Percentiles rank a stretch among this genome's conserved stretches.
These are phyloP conservation scores for Loripinus fragilis DNA, from an alignment of 2,888 invertebrate genomes.

Conservation along the genomic window DNA sequence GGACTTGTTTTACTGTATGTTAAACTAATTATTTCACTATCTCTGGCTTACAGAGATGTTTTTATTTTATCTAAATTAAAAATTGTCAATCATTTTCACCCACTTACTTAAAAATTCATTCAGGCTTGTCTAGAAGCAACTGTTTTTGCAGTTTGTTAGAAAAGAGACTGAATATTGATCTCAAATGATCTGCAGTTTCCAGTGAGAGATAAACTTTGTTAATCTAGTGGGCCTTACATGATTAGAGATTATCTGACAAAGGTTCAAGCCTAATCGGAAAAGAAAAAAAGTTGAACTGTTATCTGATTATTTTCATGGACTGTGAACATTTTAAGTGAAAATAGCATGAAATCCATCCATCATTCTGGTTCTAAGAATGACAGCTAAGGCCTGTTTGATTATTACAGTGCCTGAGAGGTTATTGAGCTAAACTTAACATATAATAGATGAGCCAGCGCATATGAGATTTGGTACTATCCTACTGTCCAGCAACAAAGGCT, in stretches of 20 bases:
- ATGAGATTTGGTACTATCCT: too few relatives aligned
- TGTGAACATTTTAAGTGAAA: constrained; percentile 1
- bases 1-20: background rate
- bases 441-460: too few relatives aligned
- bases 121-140: background rate
- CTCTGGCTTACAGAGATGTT: constrained; percentile 12
- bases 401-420: too few relatives aligned
- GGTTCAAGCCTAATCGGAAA: background rate
- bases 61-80: constrained; percentile 19
- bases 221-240: background rate
- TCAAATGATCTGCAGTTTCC: background rate
- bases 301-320: constrained; percentile 4
- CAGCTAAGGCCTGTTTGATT: background rate
- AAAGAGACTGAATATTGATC: too few relatives aligned
- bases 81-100: constrained; percentile 4
- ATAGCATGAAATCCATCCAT: background rate
- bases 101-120: constrained; percentile 9
- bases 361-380: background rate
- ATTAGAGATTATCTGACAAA: background rate
- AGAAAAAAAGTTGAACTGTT: background rate
- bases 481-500: too few relatives aligned
- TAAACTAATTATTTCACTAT: constrained; percentile 9
- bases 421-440: too few relatives aligned
- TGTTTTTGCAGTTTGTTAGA: background rate
- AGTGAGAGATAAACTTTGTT: background rate